Evolutionary conservation across 2,797 vertebrate genomes (phyloP).

Genomic region (Epinephelus malabaricus): DNA sequence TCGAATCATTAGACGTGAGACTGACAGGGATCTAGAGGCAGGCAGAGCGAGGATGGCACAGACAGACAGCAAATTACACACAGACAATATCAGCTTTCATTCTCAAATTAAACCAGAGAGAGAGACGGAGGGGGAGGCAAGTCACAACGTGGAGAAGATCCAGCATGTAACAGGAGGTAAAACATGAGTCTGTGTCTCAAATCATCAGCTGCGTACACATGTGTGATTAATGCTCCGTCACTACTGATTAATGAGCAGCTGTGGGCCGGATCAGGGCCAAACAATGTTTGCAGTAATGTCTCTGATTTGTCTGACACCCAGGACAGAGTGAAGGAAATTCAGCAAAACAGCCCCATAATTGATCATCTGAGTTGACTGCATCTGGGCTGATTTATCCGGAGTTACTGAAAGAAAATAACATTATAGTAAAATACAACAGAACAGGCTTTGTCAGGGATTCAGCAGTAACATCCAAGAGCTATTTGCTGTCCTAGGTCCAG

Average conservation of each 20-base stretch:
- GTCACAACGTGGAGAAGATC: slow-evolving; percentile 27
- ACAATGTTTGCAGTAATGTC: slow-evolving; percentile 3
- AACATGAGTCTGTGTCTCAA: neutral
- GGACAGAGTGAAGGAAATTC: neutral
- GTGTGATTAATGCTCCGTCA: slow-evolving; percentile 23
- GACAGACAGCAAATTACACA: slow-evolving; percentile 48
- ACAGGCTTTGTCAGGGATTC: neutral
- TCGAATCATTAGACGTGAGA: slow-evolving; percentile 39
- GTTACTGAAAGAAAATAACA: neutral
- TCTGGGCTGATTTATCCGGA: neutral
- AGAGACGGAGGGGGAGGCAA: slow-evolving; percentile 13
- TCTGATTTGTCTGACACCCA: neutral
- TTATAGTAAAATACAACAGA: neutral
- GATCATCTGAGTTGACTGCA: neutral
- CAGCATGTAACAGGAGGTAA: slow-evolving; percentile 14
- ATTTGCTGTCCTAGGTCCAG: neutral
- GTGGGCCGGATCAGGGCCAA: neutral
- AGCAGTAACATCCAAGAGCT: neutral
- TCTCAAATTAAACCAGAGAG: slow-evolving; percentile 26
- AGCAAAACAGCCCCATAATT: neutral
- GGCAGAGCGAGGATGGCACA: slow-evolving; percentile 23
- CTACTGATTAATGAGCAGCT: slow-evolving; percentile 14
- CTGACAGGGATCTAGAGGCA: slow-evolving; percentile 54
- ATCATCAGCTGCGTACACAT: slow-evolving; percentile 13
- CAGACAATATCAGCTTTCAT: slow-evolving; percentile 58